Evolutionary conservation across 2,888 invertebrate genomes (phyloP).

Genomic region (Mongoloraphidia duomilia): DNA sequence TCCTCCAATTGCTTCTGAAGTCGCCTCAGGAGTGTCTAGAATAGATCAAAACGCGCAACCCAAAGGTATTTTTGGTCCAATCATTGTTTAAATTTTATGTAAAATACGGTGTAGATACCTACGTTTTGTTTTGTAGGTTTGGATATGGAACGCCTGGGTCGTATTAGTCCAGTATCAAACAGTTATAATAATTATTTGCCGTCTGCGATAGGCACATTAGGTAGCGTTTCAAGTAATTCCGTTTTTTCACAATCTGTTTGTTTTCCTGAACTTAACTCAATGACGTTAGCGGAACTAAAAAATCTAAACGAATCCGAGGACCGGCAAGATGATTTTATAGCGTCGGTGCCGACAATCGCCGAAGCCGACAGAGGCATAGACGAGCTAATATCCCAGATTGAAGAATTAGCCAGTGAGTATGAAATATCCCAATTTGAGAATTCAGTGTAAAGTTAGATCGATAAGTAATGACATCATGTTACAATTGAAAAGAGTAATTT

Average conservation of each 20-base stretch:
- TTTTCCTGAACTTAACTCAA: slow-evolving; percentile 36
- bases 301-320: slow-evolving; percentile 55
- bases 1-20: slow-evolving; percentile 31
- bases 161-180: slow-evolving; percentile 2
- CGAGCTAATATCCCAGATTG: slow-evolving; percentile 55
- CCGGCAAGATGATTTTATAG: slow-evolving; percentile 57
- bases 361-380: slow-evolving; percentile 55
- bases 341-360: slow-evolving; percentile 49
- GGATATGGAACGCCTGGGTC: not conserved
- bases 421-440: not conserved
- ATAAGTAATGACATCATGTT: no score
- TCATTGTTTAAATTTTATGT: not conserved
- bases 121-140: not conserved
- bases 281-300: slow-evolving; percentile 49
- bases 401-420: slow-evolving; percentile 45
- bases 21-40: not conserved
- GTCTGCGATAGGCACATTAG: no score
- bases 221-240: no score
- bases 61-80: not conserved
- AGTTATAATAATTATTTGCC: not conserved
- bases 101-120: not conserved
- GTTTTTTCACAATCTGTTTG: slow-evolving; percentile 3
- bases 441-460: not conserved
- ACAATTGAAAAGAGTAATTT: not conserved
- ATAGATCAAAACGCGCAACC: no score